Base-by-base conservation (phyloP, 2,113 vertebrate species). In the Ramphastos sulfuratus region DNA sequence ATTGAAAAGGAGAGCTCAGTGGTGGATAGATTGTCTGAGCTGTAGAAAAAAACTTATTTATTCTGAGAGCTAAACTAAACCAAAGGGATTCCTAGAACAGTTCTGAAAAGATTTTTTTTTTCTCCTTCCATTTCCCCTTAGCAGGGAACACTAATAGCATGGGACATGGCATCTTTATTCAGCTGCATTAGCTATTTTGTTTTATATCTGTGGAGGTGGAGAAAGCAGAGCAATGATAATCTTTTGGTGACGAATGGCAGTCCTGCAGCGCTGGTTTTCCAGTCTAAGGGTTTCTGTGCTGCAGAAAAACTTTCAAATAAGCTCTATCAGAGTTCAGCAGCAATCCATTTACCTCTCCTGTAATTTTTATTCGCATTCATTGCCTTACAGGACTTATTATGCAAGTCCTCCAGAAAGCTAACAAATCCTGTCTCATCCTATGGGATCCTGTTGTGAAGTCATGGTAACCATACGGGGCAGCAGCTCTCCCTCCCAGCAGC, bases 11-110 rank as follows among this genome's bases (percentile, higher is more conserved):
- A 75, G 64, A 44, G 44, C 72, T 16, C 33, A 42, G 18, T 60
- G 54, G 89, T 59, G 42, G 65, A 81, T 15, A 85, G 61, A 78
- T 54, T 80, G 90, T 93, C 48, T 18, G 30, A 94, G 89, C 87
- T 91, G 81, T 82, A 85, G 95, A 69, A 82, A 83, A 97, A 96
- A 97, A 97, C 52, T n/a, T 82, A 96, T 96, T 97, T 97, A 94
- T 97, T 97, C 97, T 7, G 7, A 87, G 66, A 95, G 89, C 39
- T 75, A 64, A 87, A 70, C 91, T 25, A 81, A 83, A 87, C 63
- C 86, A 93, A 59, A 86, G 1, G 67, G 19, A 89, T 79, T 69
- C 69, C 70, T 69, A 79, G 21, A 91, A 48, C 11, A 81, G 33
- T 56, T 67, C 39, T 54, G 70, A 92, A 65, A 54, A 69, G 2